phyloP scores from a whole-genome alignment of 2,113 vertebrate genomes.

The Scopus umbretta region DNA sequence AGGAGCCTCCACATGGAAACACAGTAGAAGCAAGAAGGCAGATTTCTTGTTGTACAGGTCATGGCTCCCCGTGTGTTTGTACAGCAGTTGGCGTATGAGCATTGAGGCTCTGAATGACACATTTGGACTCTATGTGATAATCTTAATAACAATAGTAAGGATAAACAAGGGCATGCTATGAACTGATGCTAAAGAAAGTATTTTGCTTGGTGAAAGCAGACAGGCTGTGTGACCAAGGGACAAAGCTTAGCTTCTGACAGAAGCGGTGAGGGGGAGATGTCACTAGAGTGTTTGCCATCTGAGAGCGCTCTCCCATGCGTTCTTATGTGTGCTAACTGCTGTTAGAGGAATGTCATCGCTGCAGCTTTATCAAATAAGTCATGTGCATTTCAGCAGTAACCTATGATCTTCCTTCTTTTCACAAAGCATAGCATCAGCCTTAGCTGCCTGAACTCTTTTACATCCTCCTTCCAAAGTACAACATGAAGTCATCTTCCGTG shows the following conservation, averaged over 20 bases:
- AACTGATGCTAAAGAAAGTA: not conserved
- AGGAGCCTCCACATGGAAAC: not conserved
- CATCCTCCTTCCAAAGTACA: not conserved
- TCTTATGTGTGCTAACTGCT: not conserved
- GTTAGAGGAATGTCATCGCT: not conserved
- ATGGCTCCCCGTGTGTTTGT: not conserved
- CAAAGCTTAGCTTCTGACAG: not conserved
- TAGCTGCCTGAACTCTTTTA: not conserved
- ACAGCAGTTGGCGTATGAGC: not conserved
- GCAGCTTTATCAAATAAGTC: slow-evolving; percentile 1
- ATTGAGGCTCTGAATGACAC: not conserved
- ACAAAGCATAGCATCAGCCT: not conserved
- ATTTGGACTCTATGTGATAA: not conserved
- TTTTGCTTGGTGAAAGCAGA: not conserved
- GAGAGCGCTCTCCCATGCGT: not conserved
- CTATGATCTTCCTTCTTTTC: slow-evolving; percentile 7
- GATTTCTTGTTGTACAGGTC: rapidly evolving
- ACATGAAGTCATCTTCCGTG: not conserved
- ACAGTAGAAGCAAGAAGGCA: not conserved
- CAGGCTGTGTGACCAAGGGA: not conserved
- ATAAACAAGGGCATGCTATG: not conserved
- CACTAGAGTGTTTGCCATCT: not conserved
- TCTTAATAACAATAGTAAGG: not conserved
- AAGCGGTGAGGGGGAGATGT: not conserved
- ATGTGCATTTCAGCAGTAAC: slow-evolving; percentile 1